Evolutionary conservation across 2,113 vertebrate species (phyloP).

Genomic region (Piaya cayana): DNA sequence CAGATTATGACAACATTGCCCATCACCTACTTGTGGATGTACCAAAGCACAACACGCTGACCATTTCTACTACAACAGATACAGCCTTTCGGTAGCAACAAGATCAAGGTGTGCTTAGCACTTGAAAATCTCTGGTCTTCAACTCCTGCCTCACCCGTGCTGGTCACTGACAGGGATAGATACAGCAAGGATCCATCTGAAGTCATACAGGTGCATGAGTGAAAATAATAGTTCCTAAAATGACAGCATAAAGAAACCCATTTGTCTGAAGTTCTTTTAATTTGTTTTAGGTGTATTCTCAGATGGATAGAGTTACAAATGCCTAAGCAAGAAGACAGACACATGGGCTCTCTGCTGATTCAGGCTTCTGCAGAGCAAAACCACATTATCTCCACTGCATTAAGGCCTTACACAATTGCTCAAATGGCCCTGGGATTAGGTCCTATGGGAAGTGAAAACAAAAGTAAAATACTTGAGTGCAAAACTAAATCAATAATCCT

Average conservation of each 20-base stretch:
- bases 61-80: accelerated
- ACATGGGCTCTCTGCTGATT: background rate
- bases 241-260: background rate
- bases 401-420: slow-evolving; percentile 26
- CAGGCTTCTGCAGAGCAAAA: slow-evolving; percentile 10
- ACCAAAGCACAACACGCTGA: background rate
- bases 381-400: slow-evolving; percentile 47
- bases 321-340: background rate
- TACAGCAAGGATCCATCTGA: background rate
- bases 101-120: background rate
- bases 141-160: background rate
- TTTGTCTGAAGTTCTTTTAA: background rate
- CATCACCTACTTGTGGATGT: background rate
- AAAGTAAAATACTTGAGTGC: slow-evolving; percentile 51
- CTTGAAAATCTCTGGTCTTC: background rate
- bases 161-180: background rate
- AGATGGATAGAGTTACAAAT: background rate
- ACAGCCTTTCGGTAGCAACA: background rate
- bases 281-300: background rate
- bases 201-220: background rate
- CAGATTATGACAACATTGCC: background rate
- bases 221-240: background rate
- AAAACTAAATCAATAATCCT: slow-evolving; percentile 19
- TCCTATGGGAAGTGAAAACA: slow-evolving; percentile 60
- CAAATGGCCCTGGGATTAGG: slow-evolving; percentile 44